Percentiles rank a stretch among this genome's conserved stretches.
Evolutionary conservation across 1,140 invertebrate genomes (phyloP).

Genomic region (Daktulosphaira vitifoliae): DNA sequence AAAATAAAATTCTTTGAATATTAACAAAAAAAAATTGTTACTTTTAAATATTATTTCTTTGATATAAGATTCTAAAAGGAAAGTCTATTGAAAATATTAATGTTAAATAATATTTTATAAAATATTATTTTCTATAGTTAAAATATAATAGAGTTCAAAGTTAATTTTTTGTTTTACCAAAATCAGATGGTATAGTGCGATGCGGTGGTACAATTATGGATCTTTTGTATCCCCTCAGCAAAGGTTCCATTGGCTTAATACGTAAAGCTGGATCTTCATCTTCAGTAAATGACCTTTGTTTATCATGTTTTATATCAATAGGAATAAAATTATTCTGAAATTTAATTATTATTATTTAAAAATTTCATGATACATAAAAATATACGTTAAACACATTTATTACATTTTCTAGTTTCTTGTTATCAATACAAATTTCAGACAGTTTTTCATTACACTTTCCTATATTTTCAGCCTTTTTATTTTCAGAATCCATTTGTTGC

Average conservation of each 20-base stretch:
- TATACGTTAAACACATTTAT: too few relatives aligned
- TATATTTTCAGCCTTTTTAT: slow-evolving; percentile 7
- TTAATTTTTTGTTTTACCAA: too few relatives aligned
- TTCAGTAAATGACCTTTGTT: slow-evolving; percentile 44
- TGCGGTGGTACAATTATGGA: slow-evolving; percentile 36
- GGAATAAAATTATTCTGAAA: neutral
- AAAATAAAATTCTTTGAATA: too few relatives aligned
- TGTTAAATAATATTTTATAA: too few relatives aligned
- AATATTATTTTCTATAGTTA: too few relatives aligned
- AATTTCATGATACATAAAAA: too few relatives aligned
- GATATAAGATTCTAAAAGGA: too few relatives aligned
- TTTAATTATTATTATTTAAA: neutral
- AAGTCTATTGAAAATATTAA: too few relatives aligned
- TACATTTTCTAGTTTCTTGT: slow-evolving; percentile 17
- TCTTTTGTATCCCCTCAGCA: slow-evolving; percentile 61
- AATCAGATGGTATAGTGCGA: slow-evolving; percentile 34
- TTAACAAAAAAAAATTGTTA: too few relatives aligned
- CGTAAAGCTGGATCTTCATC: slow-evolving; percentile 71
- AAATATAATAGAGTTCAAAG: too few relatives aligned
- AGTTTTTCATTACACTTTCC: slow-evolving; percentile 11
- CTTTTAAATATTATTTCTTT: too few relatives aligned
- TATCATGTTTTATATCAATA: slow-evolving; percentile 34
- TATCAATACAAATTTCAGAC: neutral
- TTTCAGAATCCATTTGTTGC: slow-evolving; percentile 35
- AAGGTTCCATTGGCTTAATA: slow-evolving; percentile 85